Conservation (phyloP, 2,113 vertebrate genomes). For the Mesoclemmys tuberculata region DNA sequence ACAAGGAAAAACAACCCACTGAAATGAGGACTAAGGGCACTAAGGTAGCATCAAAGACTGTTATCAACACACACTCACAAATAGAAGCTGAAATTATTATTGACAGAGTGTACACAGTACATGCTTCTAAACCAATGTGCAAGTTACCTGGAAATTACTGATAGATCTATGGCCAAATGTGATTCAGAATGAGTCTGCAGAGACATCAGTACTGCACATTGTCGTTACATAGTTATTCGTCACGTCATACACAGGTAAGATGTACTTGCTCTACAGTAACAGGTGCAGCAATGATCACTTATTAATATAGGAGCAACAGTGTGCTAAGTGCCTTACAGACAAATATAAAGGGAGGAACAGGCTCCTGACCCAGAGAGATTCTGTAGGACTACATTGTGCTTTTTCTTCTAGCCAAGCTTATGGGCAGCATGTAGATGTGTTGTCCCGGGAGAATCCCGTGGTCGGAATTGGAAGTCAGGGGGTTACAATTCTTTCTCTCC, state of each 20-base stretch:
- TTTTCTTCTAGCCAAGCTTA: rapidly evolving
- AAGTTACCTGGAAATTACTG: neutral
- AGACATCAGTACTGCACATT: neutral
- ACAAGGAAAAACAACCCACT: neutral
- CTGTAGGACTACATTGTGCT: too few species aligned
- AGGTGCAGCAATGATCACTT: neutral
- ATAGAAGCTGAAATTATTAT: neutral
- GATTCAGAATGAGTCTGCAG: neutral
- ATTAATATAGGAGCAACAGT: neutral
- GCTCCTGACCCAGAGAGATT: neutral
- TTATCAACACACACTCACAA: neutral
- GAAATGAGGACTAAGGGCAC: neutral
- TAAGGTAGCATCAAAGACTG: neutral
- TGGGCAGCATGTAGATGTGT: neutral
- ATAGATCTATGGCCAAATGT: neutral
- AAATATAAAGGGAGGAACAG: neutral
- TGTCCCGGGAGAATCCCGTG: neutral
- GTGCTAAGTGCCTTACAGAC: neutral
- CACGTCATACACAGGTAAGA: rapidly evolving
- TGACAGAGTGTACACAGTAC: neutral
- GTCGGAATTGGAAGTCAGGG: rapidly evolving
- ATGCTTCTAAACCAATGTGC: neutral
- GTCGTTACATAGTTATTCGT: neutral
- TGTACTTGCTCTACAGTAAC: neutral
- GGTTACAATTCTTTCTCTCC: neutral